phyloP scores from a whole-genome alignment of 2,888 invertebrate species.

The Caenorhabditis sulstoni region DNA sequence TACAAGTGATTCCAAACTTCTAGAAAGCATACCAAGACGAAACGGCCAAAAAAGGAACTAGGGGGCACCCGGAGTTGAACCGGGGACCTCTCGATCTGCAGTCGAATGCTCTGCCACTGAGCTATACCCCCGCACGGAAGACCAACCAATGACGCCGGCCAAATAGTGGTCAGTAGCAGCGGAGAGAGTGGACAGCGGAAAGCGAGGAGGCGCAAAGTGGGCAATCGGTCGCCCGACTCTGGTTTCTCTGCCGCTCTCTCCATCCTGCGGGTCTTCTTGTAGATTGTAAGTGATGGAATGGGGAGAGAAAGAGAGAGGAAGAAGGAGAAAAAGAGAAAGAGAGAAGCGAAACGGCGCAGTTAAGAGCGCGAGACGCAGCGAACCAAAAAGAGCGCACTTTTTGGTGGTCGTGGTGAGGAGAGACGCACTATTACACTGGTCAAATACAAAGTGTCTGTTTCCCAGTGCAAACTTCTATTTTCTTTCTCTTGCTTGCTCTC shows the following conservation, averaged over 20 bases:
- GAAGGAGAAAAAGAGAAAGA: neutral
- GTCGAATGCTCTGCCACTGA: slow-evolving; percentile 80
- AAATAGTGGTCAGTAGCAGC: slow-evolving; percentile 8
- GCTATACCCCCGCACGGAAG: slow-evolving; percentile 71
- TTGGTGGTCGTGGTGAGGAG: neutral
- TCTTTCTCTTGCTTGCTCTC: slow-evolving; percentile 4
- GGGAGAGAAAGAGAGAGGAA: slow-evolving; percentile 3
- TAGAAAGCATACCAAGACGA: no score
- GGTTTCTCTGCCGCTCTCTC: slow-evolving; percentile 1
- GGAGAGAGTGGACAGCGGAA: neutral
- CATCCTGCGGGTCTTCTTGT: slow-evolving; percentile 6
- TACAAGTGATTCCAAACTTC: no score
- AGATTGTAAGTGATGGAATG: neutral
- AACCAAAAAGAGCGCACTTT: slow-evolving; percentile 33
- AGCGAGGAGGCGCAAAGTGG: neutral
- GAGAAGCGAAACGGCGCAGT: no score
- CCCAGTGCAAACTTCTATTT: slow-evolving; percentile 38
- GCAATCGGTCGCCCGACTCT: slow-evolving; percentile 9
- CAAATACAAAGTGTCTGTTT: slow-evolving; percentile 57
- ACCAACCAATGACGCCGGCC: neutral
- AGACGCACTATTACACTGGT: slow-evolving; percentile 56
- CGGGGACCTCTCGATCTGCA: slow-evolving; percentile 80
- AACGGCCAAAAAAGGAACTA: slow-evolving; percentile 49
- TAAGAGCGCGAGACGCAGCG: no score
- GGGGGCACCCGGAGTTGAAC: slow-evolving; percentile 78